Evolutionary conservation across 2,797 vertebrate genomes (phyloP).

Genomic region (Channallabes apus): DNA sequence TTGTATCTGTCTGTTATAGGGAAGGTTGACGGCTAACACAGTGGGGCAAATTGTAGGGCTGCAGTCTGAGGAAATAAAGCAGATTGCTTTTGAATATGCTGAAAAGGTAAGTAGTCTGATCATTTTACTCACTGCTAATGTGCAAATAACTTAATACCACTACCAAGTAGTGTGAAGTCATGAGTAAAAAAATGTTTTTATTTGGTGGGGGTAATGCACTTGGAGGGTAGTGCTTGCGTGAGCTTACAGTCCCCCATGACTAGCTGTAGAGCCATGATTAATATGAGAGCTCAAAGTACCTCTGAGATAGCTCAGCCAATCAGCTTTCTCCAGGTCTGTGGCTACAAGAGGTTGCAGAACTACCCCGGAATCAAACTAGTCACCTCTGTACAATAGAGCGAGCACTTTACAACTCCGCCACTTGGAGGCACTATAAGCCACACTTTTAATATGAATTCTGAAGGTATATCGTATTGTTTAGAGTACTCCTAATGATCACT

Average conservation of each 20-base stretch:
- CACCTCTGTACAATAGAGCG: no score
- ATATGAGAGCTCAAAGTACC: no score
- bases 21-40: constrained; percentile 86
- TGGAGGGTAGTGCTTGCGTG: no score
- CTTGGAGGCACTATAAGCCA: not conserved
- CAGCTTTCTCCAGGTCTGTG: no score
- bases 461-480: not conserved
- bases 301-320: no score
- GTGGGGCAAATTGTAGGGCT: constrained; percentile 95
- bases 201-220: no score
- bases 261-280: no score
- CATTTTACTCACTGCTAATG: not conserved
- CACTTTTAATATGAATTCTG: not conserved
- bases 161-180: not conserved
- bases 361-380: no score
- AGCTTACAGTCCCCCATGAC: no score
- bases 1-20: constrained; percentile 71
- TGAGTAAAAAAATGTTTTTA: not conserved
- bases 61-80: constrained; percentile 94
- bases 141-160: not conserved
- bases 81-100: constrained; percentile 90
- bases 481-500: not conserved
- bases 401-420: no score
- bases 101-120: constrained; percentile 80
- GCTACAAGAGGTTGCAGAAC: no score